A percentile compares a stretch with the other conserved stretches of the same genome.
Evolutionary conservation across 2,113 vertebrate species (phyloP).

Genomic region (Chlorodrepanis virens): DNA sequence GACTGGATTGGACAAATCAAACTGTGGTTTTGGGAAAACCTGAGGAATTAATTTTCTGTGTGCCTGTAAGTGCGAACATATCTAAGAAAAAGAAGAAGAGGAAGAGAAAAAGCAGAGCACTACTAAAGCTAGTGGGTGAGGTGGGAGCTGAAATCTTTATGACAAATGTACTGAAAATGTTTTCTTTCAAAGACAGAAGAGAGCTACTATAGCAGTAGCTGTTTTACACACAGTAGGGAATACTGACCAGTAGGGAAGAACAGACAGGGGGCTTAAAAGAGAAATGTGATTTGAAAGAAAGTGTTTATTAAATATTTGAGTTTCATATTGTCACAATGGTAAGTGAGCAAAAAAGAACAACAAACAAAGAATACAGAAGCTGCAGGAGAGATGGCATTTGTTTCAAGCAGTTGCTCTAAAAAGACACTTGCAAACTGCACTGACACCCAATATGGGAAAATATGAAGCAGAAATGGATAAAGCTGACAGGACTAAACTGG

Average conservation of each 20-base stretch:
- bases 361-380: neutral
- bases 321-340: neutral
- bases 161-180: neutral
- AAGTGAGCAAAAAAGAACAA: neutral
- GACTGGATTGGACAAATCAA: neutral
- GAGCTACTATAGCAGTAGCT: neutral
- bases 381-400: neutral
- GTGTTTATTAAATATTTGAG: neutral
- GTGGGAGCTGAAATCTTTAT: neutral
- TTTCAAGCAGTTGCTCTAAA: neutral
- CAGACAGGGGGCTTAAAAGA: neutral
- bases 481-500: neutral
- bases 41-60: neutral
- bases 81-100: neutral
- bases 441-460: neutral
- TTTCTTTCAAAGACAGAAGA: neutral
- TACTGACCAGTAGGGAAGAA: neutral
- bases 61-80: neutral
- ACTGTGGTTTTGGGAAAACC: neutral
- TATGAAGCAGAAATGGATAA: neutral
- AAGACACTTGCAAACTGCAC: neutral
- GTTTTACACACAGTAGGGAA: neutral
- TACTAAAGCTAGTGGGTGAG: neutral
- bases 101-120: neutral
- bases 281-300: neutral